phyloP scores from a whole-genome alignment of 2,113 vertebrate genomes.

The Empidonax alnorum region DNA sequence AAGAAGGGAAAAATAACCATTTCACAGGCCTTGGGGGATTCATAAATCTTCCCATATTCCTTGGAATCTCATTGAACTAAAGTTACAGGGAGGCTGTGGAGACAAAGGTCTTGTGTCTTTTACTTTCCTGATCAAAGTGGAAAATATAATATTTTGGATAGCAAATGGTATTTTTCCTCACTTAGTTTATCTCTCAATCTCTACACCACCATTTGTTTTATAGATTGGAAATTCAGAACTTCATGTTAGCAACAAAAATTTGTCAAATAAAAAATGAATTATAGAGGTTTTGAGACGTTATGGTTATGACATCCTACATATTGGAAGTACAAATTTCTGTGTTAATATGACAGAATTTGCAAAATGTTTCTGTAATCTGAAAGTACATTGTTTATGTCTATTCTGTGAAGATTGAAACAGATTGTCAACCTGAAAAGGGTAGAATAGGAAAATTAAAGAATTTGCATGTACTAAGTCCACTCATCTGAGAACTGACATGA shows the following conservation, averaged over 20 bases:
- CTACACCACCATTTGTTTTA: neutral
- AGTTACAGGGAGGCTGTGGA: conserved; percentile 67
- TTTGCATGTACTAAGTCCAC: neutral
- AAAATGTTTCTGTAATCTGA: neutral
- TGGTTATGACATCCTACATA: neutral
- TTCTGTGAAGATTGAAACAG: neutral
- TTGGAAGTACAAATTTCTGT: neutral
- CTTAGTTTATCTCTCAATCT: neutral
- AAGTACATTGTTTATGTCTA: neutral
- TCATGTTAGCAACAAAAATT: neutral
- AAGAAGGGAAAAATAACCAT: conserved; percentile 62
- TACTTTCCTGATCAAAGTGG: conserved; percentile 69
- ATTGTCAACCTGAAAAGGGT: neutral
- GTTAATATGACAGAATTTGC: neutral
- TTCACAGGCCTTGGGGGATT: conserved; percentile 70
- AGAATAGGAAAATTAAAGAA: neutral
- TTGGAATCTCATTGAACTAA: conserved; percentile 79
- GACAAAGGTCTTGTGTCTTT: conserved; percentile 58
- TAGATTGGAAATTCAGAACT: neutral
- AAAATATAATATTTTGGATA: neutral
- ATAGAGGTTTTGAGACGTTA: neutral
- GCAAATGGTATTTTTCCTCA: neutral
- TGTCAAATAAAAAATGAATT: neutral
- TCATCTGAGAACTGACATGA: neutral
- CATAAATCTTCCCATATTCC: conserved; percentile 75